Percentiles rank a stretch among this genome's conserved stretches.
Evolutionary conservation across 2,797 vertebrate species (phyloP).

Genomic region (Aphelocoma californica): DNA sequence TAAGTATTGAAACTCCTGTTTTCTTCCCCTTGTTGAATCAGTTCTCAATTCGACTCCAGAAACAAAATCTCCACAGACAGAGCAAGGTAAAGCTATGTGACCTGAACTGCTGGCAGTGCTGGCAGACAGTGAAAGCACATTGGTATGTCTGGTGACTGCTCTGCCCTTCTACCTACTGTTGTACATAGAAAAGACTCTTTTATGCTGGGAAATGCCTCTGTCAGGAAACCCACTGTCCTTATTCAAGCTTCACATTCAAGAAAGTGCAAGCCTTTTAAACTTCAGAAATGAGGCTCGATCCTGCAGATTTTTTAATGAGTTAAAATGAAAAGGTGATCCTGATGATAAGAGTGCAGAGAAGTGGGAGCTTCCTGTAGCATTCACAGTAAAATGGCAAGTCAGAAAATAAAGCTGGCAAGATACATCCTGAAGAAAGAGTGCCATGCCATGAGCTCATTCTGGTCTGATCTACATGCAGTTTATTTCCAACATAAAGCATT

Average conservation of each 20-base stretch:
- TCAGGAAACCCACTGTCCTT: not conserved
- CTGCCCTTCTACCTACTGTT: not conserved
- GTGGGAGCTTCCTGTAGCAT: not conserved
- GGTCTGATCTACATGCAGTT: not conserved
- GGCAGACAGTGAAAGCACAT: not conserved
- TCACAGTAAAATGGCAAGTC: not conserved
- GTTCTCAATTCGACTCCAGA: not conserved
- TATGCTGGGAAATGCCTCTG: not conserved
- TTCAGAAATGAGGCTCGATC: not conserved
- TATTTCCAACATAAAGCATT: slow-evolving; percentile 2
- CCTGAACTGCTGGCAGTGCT: not conserved
- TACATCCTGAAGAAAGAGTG: not conserved
- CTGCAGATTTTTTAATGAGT: not conserved
- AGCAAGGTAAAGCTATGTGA: not conserved
- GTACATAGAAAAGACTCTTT: not conserved
- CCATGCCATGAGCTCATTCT: not conserved
- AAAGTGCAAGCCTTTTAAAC: not conserved
- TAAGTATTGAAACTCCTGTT: not conserved
- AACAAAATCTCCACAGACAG: slow-evolving; percentile 34
- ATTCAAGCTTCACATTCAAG: not conserved
- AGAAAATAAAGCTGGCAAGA: not conserved
- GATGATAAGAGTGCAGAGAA: not conserved
- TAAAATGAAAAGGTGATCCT: not conserved
- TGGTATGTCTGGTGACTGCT: not conserved
- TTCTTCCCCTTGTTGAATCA: not conserved